Evolutionary conservation across 2,797 vertebrate species (phyloP), one percentile per base, ranked within the genome.

Genomic region (Ptychobarbus kaznakovi): DNA sequence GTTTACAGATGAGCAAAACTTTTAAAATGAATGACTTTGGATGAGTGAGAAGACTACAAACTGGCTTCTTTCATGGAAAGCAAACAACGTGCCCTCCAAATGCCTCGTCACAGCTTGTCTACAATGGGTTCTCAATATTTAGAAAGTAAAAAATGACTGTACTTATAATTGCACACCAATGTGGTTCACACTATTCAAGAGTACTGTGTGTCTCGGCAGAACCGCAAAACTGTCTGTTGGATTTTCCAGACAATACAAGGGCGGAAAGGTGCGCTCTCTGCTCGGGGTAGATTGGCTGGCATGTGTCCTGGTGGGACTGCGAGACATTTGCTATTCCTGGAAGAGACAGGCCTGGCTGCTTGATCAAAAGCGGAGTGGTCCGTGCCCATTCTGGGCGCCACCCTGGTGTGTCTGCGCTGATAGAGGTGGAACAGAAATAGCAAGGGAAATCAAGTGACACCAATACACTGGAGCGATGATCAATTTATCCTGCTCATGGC

Each of bases 371-470:
- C 58, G 46, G 49, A 69, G 51, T 28, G 82, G 74, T 80, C 70
- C 80, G 82, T 58, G 65, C 69, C 32, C 68, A 66, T 77, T 69
- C 83, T 58, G 82, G 87, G 81, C 81, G 81, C 83, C 83, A 83
- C 68, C 51, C 66, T 46, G 81, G 81, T 86, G 76, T 66, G 83
- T 53, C 65, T 75, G 66, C 58, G 8, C 69, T 68, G 42, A 81
- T 69, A 76, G 46, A 80, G 69, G 82, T 83, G 85, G 85, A 44
- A 63, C 86, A 87, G 84, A 87, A 89, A 90, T 84, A 89, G 86
- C 66, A 18, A 78, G 82, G 70, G 68, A 81, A 85, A 90, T 89
- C 61, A 82, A 90, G 74, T 69, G 82, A 80, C 83, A 89, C 84
- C 84, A 77, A 87, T 81, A 80, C 81, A 86, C 83, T 56, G 25